Percentiles rank a stretch among this genome's conserved stretches.
Conservation (phyloP, 1,140 invertebrate species). For the Rhopalosiphum padi region DNA sequence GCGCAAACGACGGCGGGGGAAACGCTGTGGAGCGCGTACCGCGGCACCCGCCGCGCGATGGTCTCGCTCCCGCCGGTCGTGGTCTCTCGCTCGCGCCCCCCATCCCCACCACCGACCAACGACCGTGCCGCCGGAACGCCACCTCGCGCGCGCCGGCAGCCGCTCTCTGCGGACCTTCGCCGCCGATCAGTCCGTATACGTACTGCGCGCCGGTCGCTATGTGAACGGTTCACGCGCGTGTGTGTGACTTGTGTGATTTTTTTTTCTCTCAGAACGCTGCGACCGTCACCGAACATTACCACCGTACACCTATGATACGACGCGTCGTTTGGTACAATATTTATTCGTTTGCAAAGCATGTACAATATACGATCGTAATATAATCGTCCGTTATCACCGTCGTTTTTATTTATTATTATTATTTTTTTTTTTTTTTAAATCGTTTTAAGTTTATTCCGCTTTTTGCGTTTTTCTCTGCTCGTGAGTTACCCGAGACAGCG, state of each 20-base stretch:
- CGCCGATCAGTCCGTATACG: conserved; percentile 70
- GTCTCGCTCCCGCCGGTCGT: conserved; percentile 68
- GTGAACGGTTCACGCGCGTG: conserved; percentile 66
- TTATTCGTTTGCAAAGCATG: not conserved
- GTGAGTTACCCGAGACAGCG: not conserved
- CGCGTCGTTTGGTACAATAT: not conserved
- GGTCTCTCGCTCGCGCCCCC: conserved; percentile 68
- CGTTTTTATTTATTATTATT: not conserved
- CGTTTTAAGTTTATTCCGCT: not conserved
- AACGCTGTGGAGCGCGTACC: conserved; percentile 4
- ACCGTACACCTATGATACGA: not conserved
- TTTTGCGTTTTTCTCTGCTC: not conserved
- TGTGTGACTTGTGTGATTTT: conserved; percentile 56
- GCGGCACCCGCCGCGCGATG: conserved; percentile 53
- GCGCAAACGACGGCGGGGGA: conserved; percentile 52
- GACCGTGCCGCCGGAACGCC: conserved; percentile 69
- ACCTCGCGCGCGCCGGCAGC: conserved; percentile 72
- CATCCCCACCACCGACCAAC: not conserved
- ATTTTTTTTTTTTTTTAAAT: not conserved
- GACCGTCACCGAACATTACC: not conserved
- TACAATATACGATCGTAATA: not conserved
- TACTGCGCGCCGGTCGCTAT: conserved; percentile 76
- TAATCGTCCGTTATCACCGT: not conserved
- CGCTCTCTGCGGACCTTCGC: conserved; percentile 75
- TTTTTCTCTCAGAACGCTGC: conserved; percentile 6